Conservation (phyloP, 2,888 invertebrate species). For the Polyommatus icarus region DNA sequence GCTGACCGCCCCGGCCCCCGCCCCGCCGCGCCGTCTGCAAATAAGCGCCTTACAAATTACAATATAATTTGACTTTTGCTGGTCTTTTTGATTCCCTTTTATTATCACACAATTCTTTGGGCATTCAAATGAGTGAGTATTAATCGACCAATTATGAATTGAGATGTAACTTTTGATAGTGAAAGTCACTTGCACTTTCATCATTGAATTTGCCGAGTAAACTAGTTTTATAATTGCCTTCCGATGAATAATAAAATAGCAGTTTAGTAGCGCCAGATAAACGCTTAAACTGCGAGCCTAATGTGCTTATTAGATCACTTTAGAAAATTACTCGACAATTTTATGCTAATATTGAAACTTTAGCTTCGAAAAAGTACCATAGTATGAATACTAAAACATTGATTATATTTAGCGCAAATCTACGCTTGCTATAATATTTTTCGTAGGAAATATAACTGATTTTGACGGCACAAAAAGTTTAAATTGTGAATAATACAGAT, state of each 20-base stretch:
- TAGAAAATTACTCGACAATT: too few relatives aligned
- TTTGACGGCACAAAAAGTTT: neutral
- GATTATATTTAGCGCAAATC: neutral
- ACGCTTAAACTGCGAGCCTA: neutral
- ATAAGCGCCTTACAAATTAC: too few relatives aligned
- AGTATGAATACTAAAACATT: neutral
- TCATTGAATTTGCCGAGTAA: neutral
- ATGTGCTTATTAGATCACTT: neutral
- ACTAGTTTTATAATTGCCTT: neutral
- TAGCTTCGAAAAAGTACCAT: neutral
- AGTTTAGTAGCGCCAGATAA: neutral
- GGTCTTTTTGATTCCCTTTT: too few relatives aligned
- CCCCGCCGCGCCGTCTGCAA: too few relatives aligned
- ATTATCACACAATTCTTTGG: neutral
- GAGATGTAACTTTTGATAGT: neutral
- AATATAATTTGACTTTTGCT: too few relatives aligned
- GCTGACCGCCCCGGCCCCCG: too few relatives aligned
- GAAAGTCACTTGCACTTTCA: slow-evolving; percentile 28
- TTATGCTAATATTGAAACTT: too few relatives aligned
- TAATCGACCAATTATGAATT: neutral
- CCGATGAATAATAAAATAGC: slow-evolving; percentile 1
- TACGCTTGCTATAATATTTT: neutral
- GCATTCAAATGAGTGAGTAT: neutral
- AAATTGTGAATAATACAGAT: neutral
- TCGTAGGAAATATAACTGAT: neutral